A percentile compares a stretch with the other conserved stretches of the same genome.
These are phyloP conservation scores for Bos indicus DNA, from an alignment of 2,113 vertebrate genomes.

Conservation along the genomic window DNA sequence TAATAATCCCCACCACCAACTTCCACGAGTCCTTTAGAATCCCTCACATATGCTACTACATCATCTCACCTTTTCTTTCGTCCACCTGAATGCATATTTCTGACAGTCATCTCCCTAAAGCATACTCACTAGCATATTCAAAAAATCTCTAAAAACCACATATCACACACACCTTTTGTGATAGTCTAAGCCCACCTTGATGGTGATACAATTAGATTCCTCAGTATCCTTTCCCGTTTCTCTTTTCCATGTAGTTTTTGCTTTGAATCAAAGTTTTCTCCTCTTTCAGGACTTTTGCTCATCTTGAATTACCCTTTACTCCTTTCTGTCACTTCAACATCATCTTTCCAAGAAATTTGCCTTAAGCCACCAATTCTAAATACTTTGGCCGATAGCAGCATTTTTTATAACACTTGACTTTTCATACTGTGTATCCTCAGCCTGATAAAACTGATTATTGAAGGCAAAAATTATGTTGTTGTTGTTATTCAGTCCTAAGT, in stretches of 20 bases:
- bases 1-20: rapidly evolving
- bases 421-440: background rate
- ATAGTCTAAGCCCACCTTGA: background rate
- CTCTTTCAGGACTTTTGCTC: background rate
- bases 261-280: background rate
- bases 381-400: background rate
- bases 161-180: background rate
- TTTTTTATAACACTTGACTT: background rate
- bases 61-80: background rate
- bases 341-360: background rate
- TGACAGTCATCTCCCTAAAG: background rate
- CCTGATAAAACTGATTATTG: background rate
- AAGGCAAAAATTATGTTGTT: background rate
- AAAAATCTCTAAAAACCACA: background rate
- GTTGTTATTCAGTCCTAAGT: background rate
- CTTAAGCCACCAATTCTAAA: background rate
- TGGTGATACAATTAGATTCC: background rate
- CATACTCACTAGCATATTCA: background rate
- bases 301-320: background rate
- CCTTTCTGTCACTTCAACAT: background rate
- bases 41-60: background rate
- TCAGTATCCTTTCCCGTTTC: background rate
- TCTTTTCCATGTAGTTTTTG: background rate
- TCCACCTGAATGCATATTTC: background rate
- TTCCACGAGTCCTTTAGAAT: background rate